These are phyloP conservation scores for Drosophila burlai DNA, from an alignment of 1,140 invertebrate genomes.

Conservation along the genomic window DNA sequence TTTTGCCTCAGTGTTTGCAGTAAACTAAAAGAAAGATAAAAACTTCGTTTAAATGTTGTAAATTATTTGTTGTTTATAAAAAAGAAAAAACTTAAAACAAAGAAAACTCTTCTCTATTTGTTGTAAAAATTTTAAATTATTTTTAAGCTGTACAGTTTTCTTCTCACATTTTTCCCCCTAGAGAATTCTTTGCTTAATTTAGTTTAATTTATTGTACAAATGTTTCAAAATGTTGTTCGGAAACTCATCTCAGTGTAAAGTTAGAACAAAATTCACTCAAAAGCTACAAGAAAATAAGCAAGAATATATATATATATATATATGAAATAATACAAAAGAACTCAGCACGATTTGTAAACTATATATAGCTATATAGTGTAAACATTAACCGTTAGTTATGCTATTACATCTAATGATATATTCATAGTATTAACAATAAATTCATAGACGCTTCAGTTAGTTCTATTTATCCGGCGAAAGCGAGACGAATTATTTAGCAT, in stretches of 20 bases:
- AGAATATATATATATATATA: constrained; percentile 23
- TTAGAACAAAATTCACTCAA: constrained; percentile 60
- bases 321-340: constrained; percentile 20
- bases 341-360: constrained; percentile 63
- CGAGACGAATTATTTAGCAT: constrained; percentile 47
- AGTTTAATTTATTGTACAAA: constrained; percentile 75
- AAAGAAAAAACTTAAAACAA: not conserved
- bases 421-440: constrained; percentile 78
- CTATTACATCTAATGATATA: constrained; percentile 66
- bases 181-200: constrained; percentile 58
- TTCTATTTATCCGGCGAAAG: constrained; percentile 70
- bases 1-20: constrained; percentile 8
- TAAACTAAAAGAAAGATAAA: constrained; percentile 14
- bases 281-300: constrained; percentile 26
- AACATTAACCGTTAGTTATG: constrained; percentile 67
- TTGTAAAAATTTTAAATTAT: constrained; percentile 64
- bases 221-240: constrained; percentile 73
- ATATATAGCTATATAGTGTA: constrained; percentile 53
- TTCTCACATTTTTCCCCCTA: constrained; percentile 39
- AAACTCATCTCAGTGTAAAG: constrained; percentile 84
- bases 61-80: constrained; percentile 74
- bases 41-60: constrained; percentile 71
- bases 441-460: constrained; percentile 82
- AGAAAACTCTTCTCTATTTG: constrained; percentile 44
- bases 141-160: constrained; percentile 64